phyloP scores from a whole-genome alignment of 2,113 vertebrate species.

The Burhinus oedicnemus region DNA sequence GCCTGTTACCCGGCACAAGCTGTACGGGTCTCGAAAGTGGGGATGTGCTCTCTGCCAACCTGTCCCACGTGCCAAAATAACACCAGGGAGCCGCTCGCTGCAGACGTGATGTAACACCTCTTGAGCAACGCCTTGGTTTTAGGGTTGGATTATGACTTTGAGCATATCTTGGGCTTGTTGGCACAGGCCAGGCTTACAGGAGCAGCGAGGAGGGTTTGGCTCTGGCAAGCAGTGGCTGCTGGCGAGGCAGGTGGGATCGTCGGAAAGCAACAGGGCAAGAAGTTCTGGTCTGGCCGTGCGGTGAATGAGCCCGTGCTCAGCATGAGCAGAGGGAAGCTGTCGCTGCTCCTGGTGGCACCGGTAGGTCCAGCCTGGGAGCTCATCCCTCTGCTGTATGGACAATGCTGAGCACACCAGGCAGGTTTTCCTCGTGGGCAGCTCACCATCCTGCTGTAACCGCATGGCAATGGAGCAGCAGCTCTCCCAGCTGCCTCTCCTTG shows the following conservation, averaged over 20 bases:
- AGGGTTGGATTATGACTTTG: background rate
- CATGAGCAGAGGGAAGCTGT: background rate
- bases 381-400: accelerated
- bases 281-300: accelerated
- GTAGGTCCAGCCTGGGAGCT: too few species aligned
- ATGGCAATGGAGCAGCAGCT: background rate
- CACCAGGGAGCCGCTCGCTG: accelerated
- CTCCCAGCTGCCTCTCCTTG: accelerated
- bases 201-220: background rate
- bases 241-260: background rate
- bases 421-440: background rate
- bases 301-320: background rate
- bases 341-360: background rate
- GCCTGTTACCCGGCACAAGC: background rate
- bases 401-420: background rate
- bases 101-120: accelerated
- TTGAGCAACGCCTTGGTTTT: background rate
- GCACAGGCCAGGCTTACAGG: background rate
- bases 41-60: background rate
- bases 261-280: background rate
- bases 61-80: background rate
- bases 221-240: background rate
- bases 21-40: accelerated
- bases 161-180: background rate
- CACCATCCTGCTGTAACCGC: accelerated